Conservation (phyloP, 1,140 invertebrate genomes). For the Halesus radiatus region DNA sequence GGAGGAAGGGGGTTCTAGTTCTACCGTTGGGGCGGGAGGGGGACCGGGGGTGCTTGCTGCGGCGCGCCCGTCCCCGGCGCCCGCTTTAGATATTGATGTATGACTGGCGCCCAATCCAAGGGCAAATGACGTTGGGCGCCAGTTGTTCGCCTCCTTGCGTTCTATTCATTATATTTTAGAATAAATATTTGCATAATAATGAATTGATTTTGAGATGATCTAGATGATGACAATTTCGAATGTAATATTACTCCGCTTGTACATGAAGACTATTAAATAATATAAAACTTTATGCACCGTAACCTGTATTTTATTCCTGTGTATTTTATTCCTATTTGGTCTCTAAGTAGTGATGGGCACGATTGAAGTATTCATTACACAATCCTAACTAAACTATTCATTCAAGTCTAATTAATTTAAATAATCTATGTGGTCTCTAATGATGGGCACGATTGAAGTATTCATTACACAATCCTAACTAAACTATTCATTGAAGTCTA, state of each 20-base stretch:
- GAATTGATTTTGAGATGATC: conserved; percentile 55
- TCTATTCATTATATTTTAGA: conserved; percentile 56
- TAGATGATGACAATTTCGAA: conserved; percentile 57
- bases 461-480: too few relatives aligned
- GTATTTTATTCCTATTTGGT: too few relatives aligned
- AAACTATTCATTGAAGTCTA: too few relatives aligned
- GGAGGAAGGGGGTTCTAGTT: conserved; percentile 27
- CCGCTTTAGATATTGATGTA: conserved; percentile 12
- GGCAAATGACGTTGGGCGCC: conserved; percentile 32
- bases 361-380: too few relatives aligned
- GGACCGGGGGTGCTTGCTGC: neutral
- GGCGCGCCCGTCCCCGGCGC: conserved; percentile 12
- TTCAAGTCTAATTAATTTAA: too few relatives aligned
- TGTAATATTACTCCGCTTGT: conserved; percentile 58
- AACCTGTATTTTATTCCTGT: conserved; percentile 38
- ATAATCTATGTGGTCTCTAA: too few relatives aligned
- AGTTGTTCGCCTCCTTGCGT: conserved; percentile 47
- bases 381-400: too few relatives aligned
- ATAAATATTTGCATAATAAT: conserved; percentile 58
- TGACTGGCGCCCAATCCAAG: conserved; percentile 21
- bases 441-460: too few relatives aligned
- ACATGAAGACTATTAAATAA: conserved; percentile 58
- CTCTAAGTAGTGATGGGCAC: neutral
- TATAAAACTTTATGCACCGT: conserved; percentile 58
- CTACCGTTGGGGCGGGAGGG: conserved; percentile 1